Conservation (phyloP, 2,113 vertebrate genomes). For the Melanostigma gelatinosum region DNA sequence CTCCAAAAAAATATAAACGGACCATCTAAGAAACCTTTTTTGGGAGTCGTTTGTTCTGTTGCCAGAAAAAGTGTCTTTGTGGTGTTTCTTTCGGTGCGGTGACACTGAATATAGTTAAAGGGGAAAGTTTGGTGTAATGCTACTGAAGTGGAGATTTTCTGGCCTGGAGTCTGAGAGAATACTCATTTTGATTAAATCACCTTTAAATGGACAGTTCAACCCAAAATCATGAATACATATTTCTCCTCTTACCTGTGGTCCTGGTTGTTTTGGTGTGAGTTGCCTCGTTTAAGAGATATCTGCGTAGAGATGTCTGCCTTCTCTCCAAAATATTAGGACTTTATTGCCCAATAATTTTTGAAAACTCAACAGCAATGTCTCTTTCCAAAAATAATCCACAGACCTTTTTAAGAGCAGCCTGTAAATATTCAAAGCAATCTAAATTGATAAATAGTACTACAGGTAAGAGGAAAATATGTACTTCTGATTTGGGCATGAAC, state of each 20-base stretch:
- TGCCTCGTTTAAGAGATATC: neutral
- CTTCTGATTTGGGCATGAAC: too few relatives aligned
- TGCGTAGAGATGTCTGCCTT: neutral
- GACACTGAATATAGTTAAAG: neutral
- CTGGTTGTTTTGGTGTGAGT: neutral
- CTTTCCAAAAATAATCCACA: neutral
- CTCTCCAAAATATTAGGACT: neutral
- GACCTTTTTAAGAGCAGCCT: neutral
- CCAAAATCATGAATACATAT: neutral
- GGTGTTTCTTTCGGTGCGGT: neutral
- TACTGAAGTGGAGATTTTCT: neutral
- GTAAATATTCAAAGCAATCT: neutral
- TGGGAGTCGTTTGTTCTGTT: constrained; percentile 68
- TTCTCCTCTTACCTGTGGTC: neutral
- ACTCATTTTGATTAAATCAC: neutral
- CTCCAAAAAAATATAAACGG: constrained; percentile 84
- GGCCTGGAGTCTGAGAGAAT: neutral
- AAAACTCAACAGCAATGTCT: neutral
- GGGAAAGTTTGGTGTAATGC: neutral
- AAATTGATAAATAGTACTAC: neutral
- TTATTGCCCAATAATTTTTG: neutral
- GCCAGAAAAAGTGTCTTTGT: constrained; percentile 8
- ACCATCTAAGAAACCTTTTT: constrained; percentile 74
- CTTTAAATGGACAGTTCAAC: neutral
- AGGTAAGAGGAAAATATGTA: too few relatives aligned